Conservation (phyloP, 2,797 vertebrate species). For the Varecia variegata region DNA sequence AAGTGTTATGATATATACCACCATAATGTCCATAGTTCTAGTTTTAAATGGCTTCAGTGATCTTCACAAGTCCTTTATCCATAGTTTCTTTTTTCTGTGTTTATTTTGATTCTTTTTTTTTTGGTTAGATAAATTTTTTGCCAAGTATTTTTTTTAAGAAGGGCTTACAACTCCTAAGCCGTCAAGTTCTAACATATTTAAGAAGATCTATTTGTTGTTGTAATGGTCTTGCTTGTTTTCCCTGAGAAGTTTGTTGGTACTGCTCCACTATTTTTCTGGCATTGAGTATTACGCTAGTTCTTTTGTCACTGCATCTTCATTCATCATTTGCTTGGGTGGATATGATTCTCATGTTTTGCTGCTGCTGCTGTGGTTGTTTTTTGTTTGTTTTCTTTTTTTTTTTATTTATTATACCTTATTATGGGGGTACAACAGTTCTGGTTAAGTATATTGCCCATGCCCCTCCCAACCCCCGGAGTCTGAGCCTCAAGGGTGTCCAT, state of each 20-base stretch:
- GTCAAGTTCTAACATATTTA: neutral
- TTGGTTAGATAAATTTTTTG: neutral
- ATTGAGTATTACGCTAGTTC: neutral
- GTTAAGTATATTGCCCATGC: too few relatives aligned
- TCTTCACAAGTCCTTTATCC: neutral
- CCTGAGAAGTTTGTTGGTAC: neutral
- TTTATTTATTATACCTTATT: too few relatives aligned
- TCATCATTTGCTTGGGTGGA: neutral
- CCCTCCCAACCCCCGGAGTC: too few relatives aligned
- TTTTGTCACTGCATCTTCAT: neutral
- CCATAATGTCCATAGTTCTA: neutral
- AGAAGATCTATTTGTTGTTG: neutral
- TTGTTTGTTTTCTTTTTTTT: conserved; percentile 18
- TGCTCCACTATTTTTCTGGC: neutral
- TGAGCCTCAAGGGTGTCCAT: too few relatives aligned
- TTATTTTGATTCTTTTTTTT: neutral
- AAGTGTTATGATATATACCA: neutral
- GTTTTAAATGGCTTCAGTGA: neutral
- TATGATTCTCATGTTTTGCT: neutral
- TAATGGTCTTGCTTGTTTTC: neutral
- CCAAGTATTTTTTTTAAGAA: neutral
- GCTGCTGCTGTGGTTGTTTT: neutral
- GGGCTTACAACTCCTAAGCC: neutral
- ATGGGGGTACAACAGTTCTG: too few relatives aligned
- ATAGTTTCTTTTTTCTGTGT: neutral